Percentiles rank a stretch among this genome's conserved stretches.
Evolutionary conservation across 2,797 vertebrate genomes (phyloP).

Genomic region (Paramormyrops hopkinsi): DNA sequence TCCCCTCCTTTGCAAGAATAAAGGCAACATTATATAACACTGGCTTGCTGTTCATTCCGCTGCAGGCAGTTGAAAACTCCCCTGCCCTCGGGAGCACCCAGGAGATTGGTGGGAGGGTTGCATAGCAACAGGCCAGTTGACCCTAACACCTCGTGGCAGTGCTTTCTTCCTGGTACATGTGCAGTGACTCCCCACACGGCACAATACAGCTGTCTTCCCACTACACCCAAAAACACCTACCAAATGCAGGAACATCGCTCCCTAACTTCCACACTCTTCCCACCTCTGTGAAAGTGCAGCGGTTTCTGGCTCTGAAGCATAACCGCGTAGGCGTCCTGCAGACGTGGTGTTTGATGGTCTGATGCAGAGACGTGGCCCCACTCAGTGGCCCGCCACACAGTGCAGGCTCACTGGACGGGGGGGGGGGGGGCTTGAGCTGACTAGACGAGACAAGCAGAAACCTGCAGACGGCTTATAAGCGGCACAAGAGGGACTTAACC

Average conservation of each 20-base stretch:
- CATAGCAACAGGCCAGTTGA: constrained; percentile 60
- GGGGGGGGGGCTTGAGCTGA: neutral
- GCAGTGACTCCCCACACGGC: constrained; percentile 43
- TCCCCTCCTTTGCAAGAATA: constrained; percentile 30
- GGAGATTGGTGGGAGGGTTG: constrained; percentile 46
- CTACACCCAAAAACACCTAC: neutral
- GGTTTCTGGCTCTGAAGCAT: neutral
- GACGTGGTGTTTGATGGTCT: neutral
- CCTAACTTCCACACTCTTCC: neutral
- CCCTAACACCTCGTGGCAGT: constrained; percentile 51
- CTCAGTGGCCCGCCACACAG: neutral
- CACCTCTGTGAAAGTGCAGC: neutral
- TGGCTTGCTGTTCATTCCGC: constrained; percentile 30
- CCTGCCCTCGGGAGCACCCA: constrained; percentile 38
- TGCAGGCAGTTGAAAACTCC: constrained; percentile 36
- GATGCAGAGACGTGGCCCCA: neutral
- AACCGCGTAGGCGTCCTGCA: neutral
- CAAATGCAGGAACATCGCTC: neutral
- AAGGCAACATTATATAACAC: constrained; percentile 49
- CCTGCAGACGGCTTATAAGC: neutral
- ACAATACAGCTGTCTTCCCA: constrained; percentile 28
- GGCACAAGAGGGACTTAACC: neutral
- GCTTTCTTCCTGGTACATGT: constrained; percentile 49
- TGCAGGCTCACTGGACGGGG: neutral
- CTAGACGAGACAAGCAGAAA: neutral